A percentile compares a stretch with the other conserved stretches of the same genome.
Conservation (phyloP, 2,113 vertebrate genomes). For the Actinemys pallida region DNA sequence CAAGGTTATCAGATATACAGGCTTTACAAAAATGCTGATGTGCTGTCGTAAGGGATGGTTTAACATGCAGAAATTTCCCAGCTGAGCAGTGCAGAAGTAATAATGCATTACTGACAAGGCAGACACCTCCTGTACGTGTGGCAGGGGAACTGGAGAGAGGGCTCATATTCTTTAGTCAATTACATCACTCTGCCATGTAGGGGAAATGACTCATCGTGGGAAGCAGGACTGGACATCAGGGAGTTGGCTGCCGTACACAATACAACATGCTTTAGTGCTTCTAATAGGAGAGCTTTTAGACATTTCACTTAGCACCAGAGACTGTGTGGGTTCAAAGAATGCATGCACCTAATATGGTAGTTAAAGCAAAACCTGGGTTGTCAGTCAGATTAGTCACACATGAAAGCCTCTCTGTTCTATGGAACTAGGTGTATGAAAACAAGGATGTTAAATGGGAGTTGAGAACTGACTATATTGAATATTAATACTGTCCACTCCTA, state of each 20-base stretch:
- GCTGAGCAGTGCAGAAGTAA: not conserved
- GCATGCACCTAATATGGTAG: rapidly evolving
- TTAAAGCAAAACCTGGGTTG: not conserved
- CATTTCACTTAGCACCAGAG: rapidly evolving
- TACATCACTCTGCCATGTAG: constrained; percentile 32
- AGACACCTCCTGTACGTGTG: not conserved
- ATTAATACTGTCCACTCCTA: not conserved
- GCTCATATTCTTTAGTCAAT: constrained; percentile 29
- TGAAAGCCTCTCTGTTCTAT: not conserved
- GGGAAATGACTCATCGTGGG: not conserved
- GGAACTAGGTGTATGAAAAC: not conserved
- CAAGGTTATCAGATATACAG: not conserved
- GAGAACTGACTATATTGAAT: not conserved
- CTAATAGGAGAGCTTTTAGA: not conserved
- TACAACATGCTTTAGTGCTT: not conserved
- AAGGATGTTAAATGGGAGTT: not conserved
- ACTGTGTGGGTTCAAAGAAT: not conserved
- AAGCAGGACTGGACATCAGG: not conserved
- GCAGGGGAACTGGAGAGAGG: constrained; percentile 31
- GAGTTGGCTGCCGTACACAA: rapidly evolving
- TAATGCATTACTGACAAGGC: constrained; percentile 45
- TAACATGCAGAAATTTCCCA: not conserved
- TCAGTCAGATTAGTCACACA: not conserved
- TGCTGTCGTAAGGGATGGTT: not conserved
- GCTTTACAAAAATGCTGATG: not conserved